Evolutionary conservation across 2,113 vertebrate species (phyloP).

Genomic region (Albula glossodonta): DNA sequence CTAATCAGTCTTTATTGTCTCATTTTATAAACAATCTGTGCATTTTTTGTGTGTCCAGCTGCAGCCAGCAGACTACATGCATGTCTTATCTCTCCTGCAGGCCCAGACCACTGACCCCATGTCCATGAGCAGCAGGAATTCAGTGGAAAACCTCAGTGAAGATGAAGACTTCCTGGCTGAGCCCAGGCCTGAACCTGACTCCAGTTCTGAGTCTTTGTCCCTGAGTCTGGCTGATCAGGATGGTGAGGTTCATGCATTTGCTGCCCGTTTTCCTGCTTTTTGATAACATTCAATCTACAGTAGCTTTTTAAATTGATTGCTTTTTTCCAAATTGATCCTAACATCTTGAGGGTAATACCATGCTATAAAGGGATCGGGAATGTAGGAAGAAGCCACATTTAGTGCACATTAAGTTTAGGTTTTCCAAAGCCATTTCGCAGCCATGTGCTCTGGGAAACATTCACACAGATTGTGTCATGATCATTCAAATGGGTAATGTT

Average conservation of each 20-base stretch:
- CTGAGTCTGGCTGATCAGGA: slow-evolving; percentile 35
- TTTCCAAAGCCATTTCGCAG: background rate
- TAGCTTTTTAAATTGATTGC: background rate
- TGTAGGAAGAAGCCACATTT: no score
- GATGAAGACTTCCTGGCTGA: slow-evolving; percentile 52
- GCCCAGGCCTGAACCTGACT: slow-evolving; percentile 36
- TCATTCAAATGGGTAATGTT: background rate
- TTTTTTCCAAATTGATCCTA: no score
- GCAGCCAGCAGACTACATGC: background rate
- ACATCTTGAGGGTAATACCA: no score
- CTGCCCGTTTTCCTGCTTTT: background rate
- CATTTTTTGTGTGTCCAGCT: background rate
- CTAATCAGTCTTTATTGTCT: background rate
- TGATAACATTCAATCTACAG: background rate
- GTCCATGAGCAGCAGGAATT: slow-evolving; percentile 56
- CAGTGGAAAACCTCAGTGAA: slow-evolving; percentile 52
- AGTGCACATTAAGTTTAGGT: background rate
- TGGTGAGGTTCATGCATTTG: slow-evolving; percentile 39
- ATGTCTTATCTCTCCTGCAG: slow-evolving; percentile 37
- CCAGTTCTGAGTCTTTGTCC: slow-evolving; percentile 42
- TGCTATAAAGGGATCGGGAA: no score
- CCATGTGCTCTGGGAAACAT: background rate
- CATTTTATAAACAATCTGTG: background rate
- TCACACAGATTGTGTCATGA: background rate
- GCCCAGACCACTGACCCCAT: slow-evolving; percentile 46